Conservation (phyloP, 2,888 invertebrate species). For the Bombyx huttoni region DNA sequence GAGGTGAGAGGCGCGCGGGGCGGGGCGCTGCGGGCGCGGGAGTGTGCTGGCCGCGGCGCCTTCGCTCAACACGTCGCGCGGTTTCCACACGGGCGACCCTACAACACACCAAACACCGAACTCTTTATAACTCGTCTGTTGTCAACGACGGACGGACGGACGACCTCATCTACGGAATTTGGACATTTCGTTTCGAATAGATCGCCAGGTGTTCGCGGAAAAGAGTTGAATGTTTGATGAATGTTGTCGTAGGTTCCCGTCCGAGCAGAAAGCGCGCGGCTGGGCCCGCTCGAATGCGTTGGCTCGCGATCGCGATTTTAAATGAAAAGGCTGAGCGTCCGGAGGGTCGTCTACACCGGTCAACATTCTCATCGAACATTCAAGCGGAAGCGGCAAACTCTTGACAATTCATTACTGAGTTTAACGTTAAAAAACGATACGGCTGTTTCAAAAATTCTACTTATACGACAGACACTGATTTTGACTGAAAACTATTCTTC, state of each 20-base stretch:
- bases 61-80: slow-evolving; percentile 86
- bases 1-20: slow-evolving; percentile 57
- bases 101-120: slow-evolving; percentile 78
- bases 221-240: slow-evolving; percentile 75
- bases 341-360: slow-evolving; percentile 25
- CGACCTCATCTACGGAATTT: slow-evolving; percentile 23
- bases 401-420: background rate
- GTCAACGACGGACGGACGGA: slow-evolving; percentile 16
- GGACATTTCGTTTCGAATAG: slow-evolving; percentile 35
- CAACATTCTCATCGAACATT: slow-evolving; percentile 70
- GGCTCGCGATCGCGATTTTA: slow-evolving; percentile 8
- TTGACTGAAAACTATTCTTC: too few relatives aligned
- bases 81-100: slow-evolving; percentile 99
- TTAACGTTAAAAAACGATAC: too few relatives aligned
- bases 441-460: too few relatives aligned
- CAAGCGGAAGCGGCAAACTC: slow-evolving; percentile 28
- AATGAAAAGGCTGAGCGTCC: slow-evolving; percentile 13
- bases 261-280: slow-evolving; percentile 23
- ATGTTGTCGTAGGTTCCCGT: slow-evolving; percentile 49
- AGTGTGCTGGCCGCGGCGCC: slow-evolving; percentile 52
- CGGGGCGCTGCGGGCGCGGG: slow-evolving; percentile 60
- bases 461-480: too few relatives aligned
- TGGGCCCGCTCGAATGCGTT: slow-evolving; percentile 15
- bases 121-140: slow-evolving; percentile 50
- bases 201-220: slow-evolving; percentile 44